A percentile compares a stretch with the other conserved stretches of the same genome.
These are phyloP conservation scores for Vandiemenella viatica DNA, from an alignment of 2,888 invertebrate species.

Conservation along the genomic window DNA sequence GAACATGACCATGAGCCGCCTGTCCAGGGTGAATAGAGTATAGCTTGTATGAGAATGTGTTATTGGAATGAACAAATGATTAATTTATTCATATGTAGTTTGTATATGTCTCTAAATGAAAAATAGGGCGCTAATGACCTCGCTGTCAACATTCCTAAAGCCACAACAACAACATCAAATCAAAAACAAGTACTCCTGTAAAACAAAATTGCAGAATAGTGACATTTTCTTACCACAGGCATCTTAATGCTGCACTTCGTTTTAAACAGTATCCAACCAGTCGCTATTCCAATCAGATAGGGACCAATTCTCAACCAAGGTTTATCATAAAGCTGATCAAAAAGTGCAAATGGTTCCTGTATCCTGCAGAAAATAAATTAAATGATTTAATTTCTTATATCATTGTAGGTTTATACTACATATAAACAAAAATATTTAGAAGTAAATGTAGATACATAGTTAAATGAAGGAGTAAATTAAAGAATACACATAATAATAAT, in stretches of 20 bases:
- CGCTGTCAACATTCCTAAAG: not conserved
- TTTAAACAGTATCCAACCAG: constrained; percentile 56
- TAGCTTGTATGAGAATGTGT: no score
- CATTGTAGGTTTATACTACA: no score
- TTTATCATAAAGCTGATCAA: constrained; percentile 69
- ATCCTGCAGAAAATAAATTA: constrained; percentile 32
- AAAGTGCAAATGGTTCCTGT: constrained; percentile 66
- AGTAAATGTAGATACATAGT: not conserved
- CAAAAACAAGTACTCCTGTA: no score
- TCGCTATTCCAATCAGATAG: constrained; percentile 61
- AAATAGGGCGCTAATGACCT: not conserved
- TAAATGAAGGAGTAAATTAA: no score
- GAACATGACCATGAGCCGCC: no score
- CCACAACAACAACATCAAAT: no score
- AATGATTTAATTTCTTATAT: not conserved
- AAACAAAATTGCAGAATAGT: not conserved
- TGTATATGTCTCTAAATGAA: no score
- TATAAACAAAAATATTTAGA: no score
- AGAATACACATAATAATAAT: no score
- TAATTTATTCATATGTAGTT: no score
- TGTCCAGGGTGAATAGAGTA: no score
- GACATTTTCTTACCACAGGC: constrained; percentile 26
- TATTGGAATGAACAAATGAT: no score
- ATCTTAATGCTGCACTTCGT: constrained; percentile 48
- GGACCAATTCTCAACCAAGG: constrained; percentile 72